Evolutionary conservation across 2,888 invertebrate genomes (phyloP).

Genomic region (Teleiodes luculella): DNA sequence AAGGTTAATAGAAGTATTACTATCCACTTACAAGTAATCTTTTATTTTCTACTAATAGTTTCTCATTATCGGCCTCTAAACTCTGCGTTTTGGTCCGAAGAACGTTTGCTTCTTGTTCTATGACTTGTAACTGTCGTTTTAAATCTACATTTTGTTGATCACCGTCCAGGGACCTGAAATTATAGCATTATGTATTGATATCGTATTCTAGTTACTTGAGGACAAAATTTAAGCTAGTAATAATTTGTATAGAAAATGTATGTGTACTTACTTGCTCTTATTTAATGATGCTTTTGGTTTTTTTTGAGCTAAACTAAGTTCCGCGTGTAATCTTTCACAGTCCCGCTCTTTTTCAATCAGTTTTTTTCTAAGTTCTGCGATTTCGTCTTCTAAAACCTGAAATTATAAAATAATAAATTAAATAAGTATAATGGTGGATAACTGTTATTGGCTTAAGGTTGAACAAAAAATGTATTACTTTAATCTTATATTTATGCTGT

Average conservation of each 20-base stretch:
- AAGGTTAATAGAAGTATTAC: too few species aligned
- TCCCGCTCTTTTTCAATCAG: conserved; percentile 90
- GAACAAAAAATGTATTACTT: too few species aligned
- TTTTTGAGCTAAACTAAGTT: conserved; percentile 81
- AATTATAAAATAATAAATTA: not conserved
- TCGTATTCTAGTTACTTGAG: not conserved
- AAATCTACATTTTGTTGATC: conserved; percentile 83
- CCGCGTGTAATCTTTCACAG: conserved; percentile 86
- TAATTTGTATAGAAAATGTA: not conserved
- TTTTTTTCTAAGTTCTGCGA: conserved; percentile 85
- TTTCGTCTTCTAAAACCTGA: conserved; percentile 84
- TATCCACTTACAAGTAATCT: conserved; percentile 76
- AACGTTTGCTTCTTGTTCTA: conserved; percentile 86
- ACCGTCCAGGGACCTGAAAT: conserved; percentile 77
- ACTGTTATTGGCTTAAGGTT: too few species aligned
- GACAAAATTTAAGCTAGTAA: not conserved
- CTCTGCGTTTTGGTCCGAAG: conserved; percentile 82
- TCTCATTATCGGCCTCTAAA: conserved; percentile 87
- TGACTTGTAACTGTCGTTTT: conserved; percentile 85
- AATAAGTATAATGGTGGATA: too few species aligned
- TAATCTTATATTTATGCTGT: too few species aligned
- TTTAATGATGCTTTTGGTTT: conserved; percentile 80
- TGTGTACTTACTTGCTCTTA: conserved; percentile 80
- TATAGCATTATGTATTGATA: not conserved
- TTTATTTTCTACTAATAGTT: conserved; percentile 85